Conservation (phyloP, 1,140 invertebrate species). For the Pseudachorutes palmiensis region DNA sequence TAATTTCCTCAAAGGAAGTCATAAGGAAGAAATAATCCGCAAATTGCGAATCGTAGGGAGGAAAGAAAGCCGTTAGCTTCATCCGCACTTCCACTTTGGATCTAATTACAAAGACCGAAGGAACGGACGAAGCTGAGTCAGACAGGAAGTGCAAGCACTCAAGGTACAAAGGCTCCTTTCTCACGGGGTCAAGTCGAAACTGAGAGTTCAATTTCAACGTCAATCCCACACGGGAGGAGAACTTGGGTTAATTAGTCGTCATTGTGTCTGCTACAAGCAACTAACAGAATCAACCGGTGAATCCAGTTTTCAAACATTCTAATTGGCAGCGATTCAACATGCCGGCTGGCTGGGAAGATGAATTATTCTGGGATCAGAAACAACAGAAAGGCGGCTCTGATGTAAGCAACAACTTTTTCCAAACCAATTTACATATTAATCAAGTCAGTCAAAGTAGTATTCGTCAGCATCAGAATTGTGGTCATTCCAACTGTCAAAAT, state of each 20-base stretch:
- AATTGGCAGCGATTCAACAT: no score
- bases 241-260: neutral
- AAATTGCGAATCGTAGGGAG: no score
- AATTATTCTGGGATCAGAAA: constrained; percentile 25
- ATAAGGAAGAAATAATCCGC: no score
- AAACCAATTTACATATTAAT: neutral
- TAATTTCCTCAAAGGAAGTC: no score
- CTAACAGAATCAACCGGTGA: neutral
- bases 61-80: no score
- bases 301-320: neutral
- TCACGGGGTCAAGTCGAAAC: neutral
- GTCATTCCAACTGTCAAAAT: neutral
- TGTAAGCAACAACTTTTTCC: no score
- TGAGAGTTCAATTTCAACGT: neutral
- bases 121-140: neutral
- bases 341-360: constrained; percentile 30
- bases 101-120: no score
- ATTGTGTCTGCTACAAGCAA: neutral
- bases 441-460: neutral
- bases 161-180: neutral
- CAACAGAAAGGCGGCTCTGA: neutral
- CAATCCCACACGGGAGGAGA: neutral
- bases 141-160: neutral
- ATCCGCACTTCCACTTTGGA: no score
- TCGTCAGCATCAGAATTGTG: no score